phyloP scores from a whole-genome alignment of 2,888 invertebrate species.

The Nasonia oneida region DNA sequence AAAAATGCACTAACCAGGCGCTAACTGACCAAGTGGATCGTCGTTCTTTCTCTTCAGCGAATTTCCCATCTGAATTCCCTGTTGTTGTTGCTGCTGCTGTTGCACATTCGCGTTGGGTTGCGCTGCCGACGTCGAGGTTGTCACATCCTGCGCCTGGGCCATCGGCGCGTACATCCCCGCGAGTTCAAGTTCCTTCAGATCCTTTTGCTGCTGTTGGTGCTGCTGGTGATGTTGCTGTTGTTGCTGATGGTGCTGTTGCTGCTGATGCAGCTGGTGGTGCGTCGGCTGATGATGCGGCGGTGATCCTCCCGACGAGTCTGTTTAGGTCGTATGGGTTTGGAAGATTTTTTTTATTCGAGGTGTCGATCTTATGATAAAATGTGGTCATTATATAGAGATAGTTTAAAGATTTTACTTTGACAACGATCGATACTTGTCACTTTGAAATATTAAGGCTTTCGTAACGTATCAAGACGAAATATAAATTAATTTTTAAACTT shows the following conservation, averaged over 20 bases:
- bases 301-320: conserved; percentile 79
- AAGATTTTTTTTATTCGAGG: neutral
- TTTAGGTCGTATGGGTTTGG: neutral
- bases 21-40: conserved; percentile 73
- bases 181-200: conserved; percentile 76
- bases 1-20: conserved; percentile 69
- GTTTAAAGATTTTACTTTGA: no score
- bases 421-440: no score
- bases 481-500: no score
- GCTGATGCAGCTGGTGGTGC: conserved; percentile 74
- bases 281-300: conserved; percentile 77
- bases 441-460: no score
- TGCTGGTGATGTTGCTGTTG: conserved; percentile 78
- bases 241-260: conserved; percentile 77
- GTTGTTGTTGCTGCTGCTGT: conserved; percentile 78
- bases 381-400: no score
- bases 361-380: no score
- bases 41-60: conserved; percentile 75
- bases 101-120: conserved; percentile 52
- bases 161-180: conserved; percentile 76
- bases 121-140: conserved; percentile 76
- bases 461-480: no score
- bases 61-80: conserved; percentile 73
- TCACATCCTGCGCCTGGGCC: conserved; percentile 79
- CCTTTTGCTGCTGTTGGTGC: conserved; percentile 79